Evolutionary conservation across 2,113 vertebrate genomes (phyloP), one percentile per base, ranked within the genome.

Genomic region (Thamnaconus septentrionalis): DNA sequence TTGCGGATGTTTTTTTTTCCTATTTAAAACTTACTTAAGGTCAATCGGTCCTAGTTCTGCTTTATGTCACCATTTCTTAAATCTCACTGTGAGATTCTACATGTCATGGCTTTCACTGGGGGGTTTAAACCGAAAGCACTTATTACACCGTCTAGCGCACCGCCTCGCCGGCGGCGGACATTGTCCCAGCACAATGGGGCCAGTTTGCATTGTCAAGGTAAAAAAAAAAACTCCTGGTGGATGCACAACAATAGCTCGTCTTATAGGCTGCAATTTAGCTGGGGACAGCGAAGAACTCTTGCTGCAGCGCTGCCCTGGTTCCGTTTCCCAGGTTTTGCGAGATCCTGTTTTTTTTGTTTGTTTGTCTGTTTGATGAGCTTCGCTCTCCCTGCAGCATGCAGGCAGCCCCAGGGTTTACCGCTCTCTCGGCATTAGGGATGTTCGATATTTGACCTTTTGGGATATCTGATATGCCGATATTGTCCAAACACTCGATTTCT

Each of bases 171-270:
- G 18, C 18, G 18, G 18, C 18, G 18, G 18, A 31, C 18, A 31
- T 31, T 31, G 18, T 48, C 55, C 53, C 74, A 64, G 65, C 50
- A 68, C 71, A 62, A 64, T 40, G 56, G 56, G 52, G 51, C 41
- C 57, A 57, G 55, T n/a, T 60, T 53, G 67, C 53, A 40, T 56
- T 40, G 5, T 56, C 1, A 62, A 41, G 42, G 50, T 41, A 6
- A 8, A n/a, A n/a, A n/a, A n/a, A n/a, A n/a, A n/a, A 67, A 60
- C 53, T 68, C 11, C 3, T n/a, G 31, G 53, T 58, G 9, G 41
- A 12, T 6, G 6, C 39, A 46, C 0, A 62, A 61, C 66, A 73
- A 64, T 6, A 46, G 56, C 45, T 11, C 11, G 50, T 72, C 48
- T 72, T 39, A 56, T 4, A 39, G 6, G 11, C 44, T 50, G 9